These are phyloP conservation scores for Halcyon chelicuti DNA, from an alignment of 2,797 vertebrate species.

Conservation along the genomic window DNA sequence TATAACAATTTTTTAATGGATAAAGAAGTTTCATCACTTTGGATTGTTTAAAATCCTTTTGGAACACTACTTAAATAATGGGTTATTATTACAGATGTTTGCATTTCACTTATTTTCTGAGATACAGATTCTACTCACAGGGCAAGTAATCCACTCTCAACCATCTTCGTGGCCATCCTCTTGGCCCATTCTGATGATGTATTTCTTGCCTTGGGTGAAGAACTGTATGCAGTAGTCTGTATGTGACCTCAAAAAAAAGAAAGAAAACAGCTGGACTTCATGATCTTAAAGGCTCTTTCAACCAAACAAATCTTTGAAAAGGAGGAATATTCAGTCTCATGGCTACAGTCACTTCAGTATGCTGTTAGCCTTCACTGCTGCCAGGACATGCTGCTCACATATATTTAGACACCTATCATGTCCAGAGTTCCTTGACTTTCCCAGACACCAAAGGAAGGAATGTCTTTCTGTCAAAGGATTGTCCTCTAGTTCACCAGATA, in stretches of 20 bases:
- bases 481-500: neutral
- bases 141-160: neutral
- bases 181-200: neutral
- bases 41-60: neutral
- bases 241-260: neutral
- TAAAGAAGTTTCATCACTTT: neutral
- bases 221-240: neutral
- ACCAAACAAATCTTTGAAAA: neutral
- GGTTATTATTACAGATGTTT: neutral
- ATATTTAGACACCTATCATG: neutral
- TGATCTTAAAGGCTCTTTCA: neutral
- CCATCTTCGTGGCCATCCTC: neutral
- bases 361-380: neutral
- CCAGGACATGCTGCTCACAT: neutral
- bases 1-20: neutral
- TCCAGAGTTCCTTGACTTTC: neutral
- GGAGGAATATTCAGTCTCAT: neutral
- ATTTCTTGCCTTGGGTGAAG: neutral
- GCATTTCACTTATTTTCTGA: neutral
- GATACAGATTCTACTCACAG: neutral
- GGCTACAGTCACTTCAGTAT: neutral
- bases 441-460: neutral
- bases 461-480: neutral
- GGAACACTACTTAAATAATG: neutral
- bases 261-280: neutral